Evolutionary conservation across 2,888 invertebrate genomes (phyloP), one percentile per base, ranked within the genome.

Genomic region (Drosophila leonis): DNA sequence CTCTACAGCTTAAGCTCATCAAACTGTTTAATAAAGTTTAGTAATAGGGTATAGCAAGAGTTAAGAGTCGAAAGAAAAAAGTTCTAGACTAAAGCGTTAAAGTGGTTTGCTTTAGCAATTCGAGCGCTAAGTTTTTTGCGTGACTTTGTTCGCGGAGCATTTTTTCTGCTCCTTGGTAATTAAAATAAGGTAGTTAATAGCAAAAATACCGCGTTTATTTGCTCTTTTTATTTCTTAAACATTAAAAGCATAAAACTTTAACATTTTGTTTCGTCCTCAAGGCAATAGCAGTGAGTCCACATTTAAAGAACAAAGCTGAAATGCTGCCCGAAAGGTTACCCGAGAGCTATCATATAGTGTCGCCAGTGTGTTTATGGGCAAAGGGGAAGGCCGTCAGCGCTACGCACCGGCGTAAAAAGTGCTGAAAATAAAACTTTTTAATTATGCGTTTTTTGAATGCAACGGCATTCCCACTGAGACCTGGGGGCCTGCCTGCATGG

Each of bases 341-440:
- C 31, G 37, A 51, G 49, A 18, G 39, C 15, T 55, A 27, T 24
- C 12, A 24, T n/a, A 65, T 31, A 65, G 46, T 41, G 56, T 52
- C 35, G 57, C 35, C 39, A 31, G 42, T 39, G 33, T 51, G 57
- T 24, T 61, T 48, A 41, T 51, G 62, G 37, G 2, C 4, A 24
- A 9, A 31, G 48, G 24, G 55, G 24, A 2, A 15, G 27, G n/a
- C 10, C 41, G 27, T 55, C 31, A 42, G 27, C 39, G 29, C 18
- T 57, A 70, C 61, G 61, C 69, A 76, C 52, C 51, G 39, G 55
- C 75, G 37, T 65, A 51, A 68, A 73, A 69, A 76, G 54, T 64
- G 72, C 65, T 77, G 46, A 66, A 73, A 81, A 80, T 72, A 78
- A 72, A 83, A 80, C 71, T 77, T 87, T 86, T 89, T 83, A 78